These are phyloP conservation scores for Yponomeuta sedellus DNA, from an alignment of 2,888 invertebrate species.

Conservation along the genomic window DNA sequence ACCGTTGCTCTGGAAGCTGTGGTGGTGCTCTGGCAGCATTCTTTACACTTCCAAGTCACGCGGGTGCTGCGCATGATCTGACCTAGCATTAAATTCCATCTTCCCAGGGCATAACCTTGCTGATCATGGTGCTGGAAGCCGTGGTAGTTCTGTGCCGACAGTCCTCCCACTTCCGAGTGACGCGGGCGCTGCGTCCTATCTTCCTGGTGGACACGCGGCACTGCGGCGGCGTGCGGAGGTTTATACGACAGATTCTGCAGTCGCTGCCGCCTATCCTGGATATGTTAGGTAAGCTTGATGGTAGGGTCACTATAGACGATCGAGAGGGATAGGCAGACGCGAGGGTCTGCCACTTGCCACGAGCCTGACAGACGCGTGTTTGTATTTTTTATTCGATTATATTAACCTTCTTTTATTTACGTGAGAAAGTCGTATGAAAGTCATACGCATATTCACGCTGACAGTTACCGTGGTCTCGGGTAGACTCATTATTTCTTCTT, in stretches of 20 bases:
- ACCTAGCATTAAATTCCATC: background rate
- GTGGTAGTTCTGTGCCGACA: conserved; percentile 87
- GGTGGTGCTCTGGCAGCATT: conserved; percentile 37
- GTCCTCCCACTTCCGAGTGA: conserved; percentile 90
- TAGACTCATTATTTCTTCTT: no score
- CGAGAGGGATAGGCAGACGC: no score
- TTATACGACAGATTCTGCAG: conserved; percentile 88
- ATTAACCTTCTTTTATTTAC: no score
- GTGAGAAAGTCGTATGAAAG: no score
- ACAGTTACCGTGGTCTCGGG: no score
- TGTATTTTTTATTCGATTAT: no score
- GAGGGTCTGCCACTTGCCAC: no score
- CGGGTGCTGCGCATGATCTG: no score
- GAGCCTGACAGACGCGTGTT: no score
- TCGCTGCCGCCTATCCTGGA: conserved; percentile 91
- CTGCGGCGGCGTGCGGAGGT: conserved; percentile 85
- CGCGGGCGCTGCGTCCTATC: conserved; percentile 91
- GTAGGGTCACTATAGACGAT: background rate
- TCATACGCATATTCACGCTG: no score
- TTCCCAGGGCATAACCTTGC: conserved; percentile 81
- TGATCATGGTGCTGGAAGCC: conserved; percentile 90
- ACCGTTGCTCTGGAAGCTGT: background rate
- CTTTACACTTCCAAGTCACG: no score
- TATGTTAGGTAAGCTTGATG: conserved; percentile 80
- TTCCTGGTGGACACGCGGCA: conserved; percentile 91